Evolutionary conservation across 2,113 vertebrate genomes (phyloP), one percentile per base, ranked within the genome.

Genomic region (Glareola pratincola): DNA sequence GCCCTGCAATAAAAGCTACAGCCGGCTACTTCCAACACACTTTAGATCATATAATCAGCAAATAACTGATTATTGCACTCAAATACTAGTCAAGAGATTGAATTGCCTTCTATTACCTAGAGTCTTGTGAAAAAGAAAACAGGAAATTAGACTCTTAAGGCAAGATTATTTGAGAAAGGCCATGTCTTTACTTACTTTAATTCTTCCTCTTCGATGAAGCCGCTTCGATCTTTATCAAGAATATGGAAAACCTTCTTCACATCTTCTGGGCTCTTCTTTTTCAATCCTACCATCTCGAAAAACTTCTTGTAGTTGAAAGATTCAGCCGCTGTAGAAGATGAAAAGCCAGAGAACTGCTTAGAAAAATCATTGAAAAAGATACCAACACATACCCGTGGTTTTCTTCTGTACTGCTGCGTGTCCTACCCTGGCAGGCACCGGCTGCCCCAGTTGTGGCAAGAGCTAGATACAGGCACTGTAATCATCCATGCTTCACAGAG

Each of bases 141-240:
- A 32, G 26, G 51, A 53, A 85, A 53, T 57, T 13, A 79, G 39
- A 37, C 15, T 73, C 51, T 57, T 89, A 76, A 86, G 9, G 26
- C 0, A 0, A 37, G 27, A 23, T n/a, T 71, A 32, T 85, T 64
- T 86, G 86, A 85, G 43, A 80, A 82, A 74, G 39, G 26, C 66
- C 3, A 0, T 39, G 34, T 86, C 59, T 91, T 94, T n/a, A 84
- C 99, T 99, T 97, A 99, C 99, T 98, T 99, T 87, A 99, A 97
- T 97, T 99, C 99, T 3, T 99, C 99, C 93, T 99, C 98, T 97
- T 99, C 99, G 2, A 99, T 99, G 98, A 98, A 99, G 90, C 99
- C 99, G 0, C 99, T 99, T 64, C 95, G 96, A 53, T 99, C 99
- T 94, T 99, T 99, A 51, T 99, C 99, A 97, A 99, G 98, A 79